phyloP scores from a whole-genome alignment of 2,888 invertebrate species.

The Dicycla oo region DNA sequence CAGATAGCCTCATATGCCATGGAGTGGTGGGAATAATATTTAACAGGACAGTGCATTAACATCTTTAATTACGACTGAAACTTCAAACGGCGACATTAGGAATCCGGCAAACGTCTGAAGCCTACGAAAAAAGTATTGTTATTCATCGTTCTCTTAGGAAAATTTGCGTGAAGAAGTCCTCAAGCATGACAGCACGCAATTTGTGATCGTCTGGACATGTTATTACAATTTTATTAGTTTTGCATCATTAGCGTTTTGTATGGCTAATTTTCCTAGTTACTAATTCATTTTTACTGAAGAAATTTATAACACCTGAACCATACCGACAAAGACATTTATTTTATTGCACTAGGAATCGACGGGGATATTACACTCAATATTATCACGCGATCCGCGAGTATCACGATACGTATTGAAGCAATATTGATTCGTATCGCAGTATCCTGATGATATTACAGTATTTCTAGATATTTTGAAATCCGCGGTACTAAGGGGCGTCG shows the following conservation, averaged over 20 bases:
- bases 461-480: too few relatives aligned
- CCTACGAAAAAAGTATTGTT: slow-evolving; percentile 22
- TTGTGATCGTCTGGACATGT: slow-evolving; percentile 40
- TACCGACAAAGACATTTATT: not conserved
- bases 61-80: slow-evolving; percentile 32
- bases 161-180: slow-evolving; percentile 36
- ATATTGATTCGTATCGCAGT: too few relatives aligned
- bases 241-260: slow-evolving; percentile 34
- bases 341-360: not conserved
- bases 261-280: slow-evolving; percentile 23
- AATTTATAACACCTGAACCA: not conserved
- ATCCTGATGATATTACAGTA: too few relatives aligned
- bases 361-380: too few relatives aligned
- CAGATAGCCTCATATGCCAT: too few relatives aligned
- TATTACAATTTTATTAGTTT: slow-evolving; percentile 28
- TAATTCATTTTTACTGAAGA: slow-evolving; percentile 12
- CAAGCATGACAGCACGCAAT: slow-evolving; percentile 55
- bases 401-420: too few relatives aligned
- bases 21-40: slow-evolving; percentile 4
- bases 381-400: too few relatives aligned
- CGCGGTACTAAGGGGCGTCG: too few relatives aligned
- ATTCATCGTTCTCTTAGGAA: slow-evolving; percentile 28
- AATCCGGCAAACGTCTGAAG: slow-evolving; percentile 51
- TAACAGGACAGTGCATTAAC: slow-evolving; percentile 24
- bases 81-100: slow-evolving; percentile 38